A percentile compares a stretch with the other conserved stretches of the same genome.
Conservation (phyloP, 1,140 invertebrate genomes). For the Hirudo medicinalis region DNA sequence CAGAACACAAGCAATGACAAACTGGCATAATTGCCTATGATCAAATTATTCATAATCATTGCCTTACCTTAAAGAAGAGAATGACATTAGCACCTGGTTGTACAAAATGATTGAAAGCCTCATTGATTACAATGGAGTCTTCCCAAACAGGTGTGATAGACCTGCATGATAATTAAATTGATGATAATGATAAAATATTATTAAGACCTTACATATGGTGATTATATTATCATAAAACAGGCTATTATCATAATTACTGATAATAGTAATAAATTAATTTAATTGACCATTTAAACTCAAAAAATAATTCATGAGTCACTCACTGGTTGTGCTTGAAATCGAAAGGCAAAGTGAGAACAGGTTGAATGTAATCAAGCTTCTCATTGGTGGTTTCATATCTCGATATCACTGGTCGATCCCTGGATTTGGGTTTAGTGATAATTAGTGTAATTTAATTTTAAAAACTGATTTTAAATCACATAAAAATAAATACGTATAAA, state of each 20-base stretch:
- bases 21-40: too few species aligned
- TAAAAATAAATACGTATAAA: too few species aligned
- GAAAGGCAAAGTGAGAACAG: constrained; percentile 43
- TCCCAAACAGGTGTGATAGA: constrained; percentile 49
- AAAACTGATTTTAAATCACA: too few species aligned
- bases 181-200: too few species aligned
- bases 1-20: too few species aligned
- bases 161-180: constrained; percentile 24
- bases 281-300: too few species aligned
- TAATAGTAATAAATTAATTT: too few species aligned
- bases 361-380: constrained; percentile 35
- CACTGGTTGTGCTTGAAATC: constrained; percentile 39
- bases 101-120: constrained; percentile 46
- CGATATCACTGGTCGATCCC: constrained; percentile 38
- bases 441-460: too few species aligned
- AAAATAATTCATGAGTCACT: constrained; percentile 20
- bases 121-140: constrained; percentile 51
- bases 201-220: too few species aligned
- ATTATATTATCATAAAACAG: too few species aligned
- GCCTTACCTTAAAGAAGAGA: constrained; percentile 50
- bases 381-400: constrained; percentile 39
- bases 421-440: constrained; percentile 19
- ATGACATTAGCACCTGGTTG: constrained; percentile 42
- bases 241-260: too few species aligned
- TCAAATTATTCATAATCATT: constrained; percentile 28